Conservation (phyloP, 2,113 vertebrate species). For the Anoplopoma fimbria region DNA sequence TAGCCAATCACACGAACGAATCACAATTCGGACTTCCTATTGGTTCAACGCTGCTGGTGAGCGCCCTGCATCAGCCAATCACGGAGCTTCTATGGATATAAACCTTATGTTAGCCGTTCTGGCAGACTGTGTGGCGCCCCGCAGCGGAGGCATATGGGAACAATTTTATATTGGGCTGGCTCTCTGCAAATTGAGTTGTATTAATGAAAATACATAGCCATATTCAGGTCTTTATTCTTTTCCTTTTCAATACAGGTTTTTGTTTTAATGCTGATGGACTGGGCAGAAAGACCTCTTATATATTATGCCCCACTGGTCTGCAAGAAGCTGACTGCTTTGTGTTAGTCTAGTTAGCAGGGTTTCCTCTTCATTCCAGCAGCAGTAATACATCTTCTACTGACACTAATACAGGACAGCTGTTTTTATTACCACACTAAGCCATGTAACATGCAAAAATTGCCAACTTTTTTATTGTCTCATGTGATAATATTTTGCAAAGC, state of each 20-base stretch:
- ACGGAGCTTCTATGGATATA: neutral
- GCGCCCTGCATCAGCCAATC: constrained; percentile 61
- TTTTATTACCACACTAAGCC: constrained; percentile 32
- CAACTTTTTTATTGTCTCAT: neutral
- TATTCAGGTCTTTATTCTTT: constrained; percentile 50
- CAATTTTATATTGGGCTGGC: constrained; percentile 43
- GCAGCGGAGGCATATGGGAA: constrained; percentile 74
- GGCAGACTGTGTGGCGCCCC: constrained; percentile 76
- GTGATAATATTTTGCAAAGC: neutral
- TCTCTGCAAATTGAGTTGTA: constrained; percentile 62
- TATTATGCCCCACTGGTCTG: constrained; percentile 39
- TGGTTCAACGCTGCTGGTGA: constrained; percentile 26
- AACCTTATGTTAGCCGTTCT: constrained; percentile 8
- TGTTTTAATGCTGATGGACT: constrained; percentile 64
- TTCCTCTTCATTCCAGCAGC: constrained; percentile 24
- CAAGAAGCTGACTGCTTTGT: constrained; percentile 38
- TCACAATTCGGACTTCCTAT: constrained; percentile 26
- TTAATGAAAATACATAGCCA: constrained; percentile 59
- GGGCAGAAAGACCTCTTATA: constrained; percentile 49
- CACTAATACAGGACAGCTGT: constrained; percentile 16
- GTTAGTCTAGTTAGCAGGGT: constrained; percentile 32
- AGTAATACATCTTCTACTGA: constrained; percentile 27
- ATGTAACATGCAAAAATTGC: constrained; percentile 7
- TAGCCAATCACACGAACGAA: constrained; percentile 71
- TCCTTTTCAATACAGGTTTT: constrained; percentile 46